These are phyloP conservation scores for Hemicordylus capensis DNA, from an alignment of 2,113 vertebrate species.

Conservation along the genomic window DNA sequence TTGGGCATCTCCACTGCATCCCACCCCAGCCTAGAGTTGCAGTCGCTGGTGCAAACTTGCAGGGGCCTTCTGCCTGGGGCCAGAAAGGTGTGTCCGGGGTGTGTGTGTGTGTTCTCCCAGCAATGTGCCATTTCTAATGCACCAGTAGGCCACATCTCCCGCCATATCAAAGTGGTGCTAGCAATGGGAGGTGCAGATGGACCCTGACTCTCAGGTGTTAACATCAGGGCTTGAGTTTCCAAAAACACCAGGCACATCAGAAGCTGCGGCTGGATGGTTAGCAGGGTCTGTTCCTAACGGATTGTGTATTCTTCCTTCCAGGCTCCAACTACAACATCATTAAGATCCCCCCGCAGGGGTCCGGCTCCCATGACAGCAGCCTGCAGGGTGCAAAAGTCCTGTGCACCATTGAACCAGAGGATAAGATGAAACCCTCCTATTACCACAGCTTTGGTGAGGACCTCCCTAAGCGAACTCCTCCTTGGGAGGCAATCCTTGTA, in stretches of 20 bases:
- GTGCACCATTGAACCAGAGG: constrained; percentile 82
- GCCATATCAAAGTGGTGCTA: not conserved
- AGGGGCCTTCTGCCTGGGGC: not conserved
- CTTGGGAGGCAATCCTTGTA: not conserved
- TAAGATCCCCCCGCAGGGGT: constrained; percentile 80
- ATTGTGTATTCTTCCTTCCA: constrained; percentile 57
- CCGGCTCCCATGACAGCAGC: constrained; percentile 59
- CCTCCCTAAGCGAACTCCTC: not conserved
- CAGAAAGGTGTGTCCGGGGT: not conserved
- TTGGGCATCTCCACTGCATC: too few relatives aligned
- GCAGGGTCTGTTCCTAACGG: not conserved
- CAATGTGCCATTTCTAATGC: not conserved
- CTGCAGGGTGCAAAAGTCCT: constrained; percentile 84
- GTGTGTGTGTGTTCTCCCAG: not conserved
- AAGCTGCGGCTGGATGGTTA: too few relatives aligned
- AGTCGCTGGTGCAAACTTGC: not conserved
- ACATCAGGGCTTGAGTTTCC: not conserved
- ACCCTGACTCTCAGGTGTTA: not conserved
- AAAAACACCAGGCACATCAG: not conserved
- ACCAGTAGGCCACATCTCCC: not conserved
- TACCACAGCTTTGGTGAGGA: constrained; percentile 93
- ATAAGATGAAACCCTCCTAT: constrained; percentile 86
- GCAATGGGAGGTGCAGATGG: not conserved
- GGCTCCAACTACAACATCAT: constrained; percentile 90
- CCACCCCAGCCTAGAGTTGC: not conserved